These are phyloP conservation scores for Coenonympha arcania DNA, from an alignment of 2,888 invertebrate species.

Conservation along the genomic window DNA sequence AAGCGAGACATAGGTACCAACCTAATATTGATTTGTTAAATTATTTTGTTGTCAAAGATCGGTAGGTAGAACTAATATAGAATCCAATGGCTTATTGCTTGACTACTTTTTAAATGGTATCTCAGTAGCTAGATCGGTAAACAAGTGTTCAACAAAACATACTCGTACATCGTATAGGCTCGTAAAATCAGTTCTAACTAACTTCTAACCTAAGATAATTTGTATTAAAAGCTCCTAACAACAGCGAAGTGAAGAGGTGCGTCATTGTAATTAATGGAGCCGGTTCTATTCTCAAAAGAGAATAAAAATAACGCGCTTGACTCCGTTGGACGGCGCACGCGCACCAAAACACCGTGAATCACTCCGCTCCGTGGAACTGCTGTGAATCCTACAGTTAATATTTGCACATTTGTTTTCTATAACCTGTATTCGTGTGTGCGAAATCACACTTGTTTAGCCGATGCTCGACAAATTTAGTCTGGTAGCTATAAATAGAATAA, in stretches of 20 bases:
- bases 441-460: not conserved
- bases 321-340: slow-evolving; percentile 12
- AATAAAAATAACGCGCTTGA: slow-evolving; percentile 59
- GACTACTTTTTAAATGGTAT: too few species aligned
- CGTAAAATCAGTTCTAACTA: not conserved
- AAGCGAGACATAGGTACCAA: too few species aligned
- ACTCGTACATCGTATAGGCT: too few species aligned
- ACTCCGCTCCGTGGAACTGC: slow-evolving; percentile 19
- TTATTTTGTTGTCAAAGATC: too few species aligned
- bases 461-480: too few species aligned
- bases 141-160: too few species aligned
- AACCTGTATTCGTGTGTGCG: not conserved
- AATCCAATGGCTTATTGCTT: too few species aligned
- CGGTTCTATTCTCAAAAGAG: slow-evolving; percentile 65
- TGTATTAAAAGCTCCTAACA: slow-evolving; percentile 9
- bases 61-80: too few species aligned
- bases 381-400: slow-evolving; percentile 17
- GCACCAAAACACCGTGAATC: slow-evolving; percentile 35
- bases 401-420: slow-evolving; percentile 16
- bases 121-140: too few species aligned
- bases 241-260: slow-evolving; percentile 37
- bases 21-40: too few species aligned
- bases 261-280: slow-evolving; percentile 70
- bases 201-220: too few species aligned
- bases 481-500: too few species aligned